Evolutionary conservation across 2,888 invertebrate species (phyloP).

Genomic region (Heliconius ismenius): DNA sequence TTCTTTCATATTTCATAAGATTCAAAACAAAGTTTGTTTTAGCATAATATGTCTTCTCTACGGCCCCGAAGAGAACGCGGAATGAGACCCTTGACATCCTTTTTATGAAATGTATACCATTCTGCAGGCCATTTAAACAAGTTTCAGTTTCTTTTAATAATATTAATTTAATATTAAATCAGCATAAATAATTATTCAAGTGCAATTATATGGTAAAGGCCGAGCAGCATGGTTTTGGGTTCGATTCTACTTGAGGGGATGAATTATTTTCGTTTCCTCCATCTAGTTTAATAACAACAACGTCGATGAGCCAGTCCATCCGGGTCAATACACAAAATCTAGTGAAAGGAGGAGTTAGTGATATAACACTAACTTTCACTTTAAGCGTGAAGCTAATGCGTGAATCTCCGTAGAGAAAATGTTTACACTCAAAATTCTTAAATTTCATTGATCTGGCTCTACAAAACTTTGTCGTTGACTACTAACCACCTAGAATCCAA

Average conservation of each 20-base stretch:
- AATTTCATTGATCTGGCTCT: too few relatives aligned
- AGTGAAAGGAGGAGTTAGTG: too few relatives aligned
- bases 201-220: neutral
- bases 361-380: too few relatives aligned
- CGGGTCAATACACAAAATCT: too few relatives aligned
- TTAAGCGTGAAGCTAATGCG: too few relatives aligned
- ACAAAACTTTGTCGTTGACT: too few relatives aligned
- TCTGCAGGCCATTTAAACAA: slow-evolving; percentile 8
- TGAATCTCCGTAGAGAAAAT: neutral
- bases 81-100: slow-evolving; percentile 25
- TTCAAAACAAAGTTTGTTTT: slow-evolving; percentile 15
- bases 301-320: too few relatives aligned
- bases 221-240: neutral
- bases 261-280: neutral
- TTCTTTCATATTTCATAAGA: slow-evolving; percentile 7
- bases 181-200: too few relatives aligned
- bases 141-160: slow-evolving; percentile 10
- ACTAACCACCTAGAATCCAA: too few relatives aligned
- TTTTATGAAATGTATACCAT: slow-evolving; percentile 23
- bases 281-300: too few relatives aligned
- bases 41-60: slow-evolving; percentile 22
- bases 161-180: neutral
- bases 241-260: neutral
- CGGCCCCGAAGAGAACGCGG: slow-evolving; percentile 17
- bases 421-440: neutral